Evolutionary conservation across 1,140 invertebrate species (phyloP).

Genomic region (Musca vetustissima): DNA sequence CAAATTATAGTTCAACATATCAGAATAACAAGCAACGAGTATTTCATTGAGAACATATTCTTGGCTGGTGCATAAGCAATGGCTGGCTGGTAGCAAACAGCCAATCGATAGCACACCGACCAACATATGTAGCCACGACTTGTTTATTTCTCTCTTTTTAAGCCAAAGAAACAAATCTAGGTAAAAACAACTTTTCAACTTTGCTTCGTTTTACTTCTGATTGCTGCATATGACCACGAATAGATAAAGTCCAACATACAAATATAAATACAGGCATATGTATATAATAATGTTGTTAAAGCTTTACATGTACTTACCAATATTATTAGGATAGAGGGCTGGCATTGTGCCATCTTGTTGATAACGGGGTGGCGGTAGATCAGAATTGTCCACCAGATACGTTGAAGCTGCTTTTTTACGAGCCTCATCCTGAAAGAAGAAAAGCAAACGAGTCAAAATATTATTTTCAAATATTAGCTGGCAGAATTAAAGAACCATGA

Average conservation of each 20-base stretch:
- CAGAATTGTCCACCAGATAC: constrained; percentile 61
- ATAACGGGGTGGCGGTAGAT: constrained; percentile 55
- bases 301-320: constrained; percentile 39
- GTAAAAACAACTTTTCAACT: background rate
- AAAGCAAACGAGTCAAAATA: constrained; percentile 14
- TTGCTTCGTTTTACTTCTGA: background rate
- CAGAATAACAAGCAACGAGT: too few relatives aligned
- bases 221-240: background rate
- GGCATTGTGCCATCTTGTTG: constrained; percentile 59
- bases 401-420: constrained; percentile 63
- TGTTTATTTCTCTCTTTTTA: background rate
- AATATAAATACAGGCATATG: background rate
- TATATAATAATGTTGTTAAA: background rate
- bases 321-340: constrained; percentile 56
- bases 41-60: too few relatives aligned
- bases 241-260: background rate
- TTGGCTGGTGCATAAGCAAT: too few relatives aligned
- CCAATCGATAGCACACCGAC: too few relatives aligned
- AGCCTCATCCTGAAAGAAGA: constrained; percentile 59
- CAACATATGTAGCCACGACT: too few relatives aligned
- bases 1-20: too few relatives aligned
- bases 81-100: too few relatives aligned
- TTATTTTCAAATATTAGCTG: constrained; percentile 23
- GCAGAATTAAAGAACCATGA: too few relatives aligned
- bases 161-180: constrained; percentile 8